These are phyloP conservation scores for Paratilapia polleni DNA, from an alignment of 2,113 vertebrate species.

Conservation along the genomic window DNA sequence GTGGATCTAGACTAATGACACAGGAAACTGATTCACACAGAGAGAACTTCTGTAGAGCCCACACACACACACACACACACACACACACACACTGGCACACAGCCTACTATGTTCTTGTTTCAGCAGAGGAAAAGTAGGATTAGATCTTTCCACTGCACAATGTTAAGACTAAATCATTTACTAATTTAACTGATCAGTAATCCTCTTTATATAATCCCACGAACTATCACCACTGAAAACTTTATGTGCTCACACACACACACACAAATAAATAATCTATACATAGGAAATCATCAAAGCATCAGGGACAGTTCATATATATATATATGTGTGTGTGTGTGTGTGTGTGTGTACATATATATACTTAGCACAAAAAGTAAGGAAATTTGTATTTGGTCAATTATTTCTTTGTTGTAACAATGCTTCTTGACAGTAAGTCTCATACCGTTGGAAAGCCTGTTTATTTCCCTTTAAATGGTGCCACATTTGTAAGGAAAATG, in stretches of 20 bases:
- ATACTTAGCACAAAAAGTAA: too few relatives aligned
- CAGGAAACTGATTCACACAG: constrained; percentile 77
- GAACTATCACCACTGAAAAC: background rate
- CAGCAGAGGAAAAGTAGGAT: constrained; percentile 31
- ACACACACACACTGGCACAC: constrained; percentile 12
- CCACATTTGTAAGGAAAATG: too few relatives aligned
- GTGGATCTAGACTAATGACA: constrained; percentile 82
- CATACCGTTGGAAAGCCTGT: too few relatives aligned
- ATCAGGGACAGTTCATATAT: background rate
- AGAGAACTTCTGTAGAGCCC: constrained; percentile 68
- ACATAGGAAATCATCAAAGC: background rate
- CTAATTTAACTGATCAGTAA: constrained; percentile 54
- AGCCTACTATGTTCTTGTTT: constrained; percentile 19
- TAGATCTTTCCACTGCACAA: constrained; percentile 32
- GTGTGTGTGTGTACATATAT: too few relatives aligned
- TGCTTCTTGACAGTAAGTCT: too few relatives aligned
- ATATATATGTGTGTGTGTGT: too few relatives aligned
- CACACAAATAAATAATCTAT: background rate
- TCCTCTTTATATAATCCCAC: constrained; percentile 33
- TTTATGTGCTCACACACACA: background rate
- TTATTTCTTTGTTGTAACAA: too few relatives aligned
- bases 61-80: constrained; percentile 9
- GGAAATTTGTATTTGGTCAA: too few relatives aligned
- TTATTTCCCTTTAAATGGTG: too few relatives aligned
- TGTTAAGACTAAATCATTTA: constrained; percentile 43